These are phyloP conservation scores for Neelides sp. DNA, from an alignment of 1,140 invertebrate species.

Conservation along the genomic window DNA sequence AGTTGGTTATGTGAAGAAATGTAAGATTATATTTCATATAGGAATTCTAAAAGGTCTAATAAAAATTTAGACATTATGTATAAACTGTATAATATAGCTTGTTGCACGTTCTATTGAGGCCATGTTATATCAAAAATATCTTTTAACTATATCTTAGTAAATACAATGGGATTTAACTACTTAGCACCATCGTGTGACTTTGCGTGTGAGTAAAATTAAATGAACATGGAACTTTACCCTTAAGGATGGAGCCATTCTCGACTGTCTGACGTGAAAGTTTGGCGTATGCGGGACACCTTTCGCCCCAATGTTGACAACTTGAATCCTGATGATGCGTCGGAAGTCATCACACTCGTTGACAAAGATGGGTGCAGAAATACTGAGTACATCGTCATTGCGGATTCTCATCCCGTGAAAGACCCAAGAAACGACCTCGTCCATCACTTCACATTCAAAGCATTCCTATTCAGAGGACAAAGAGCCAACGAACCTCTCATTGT, in stretches of 20 bases:
- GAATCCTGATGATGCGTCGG: slow-evolving; percentile 28
- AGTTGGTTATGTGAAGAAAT: too few relatives aligned
- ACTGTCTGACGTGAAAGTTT: slow-evolving; percentile 29
- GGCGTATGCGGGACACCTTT: slow-evolving; percentile 27
- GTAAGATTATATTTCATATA: too few relatives aligned
- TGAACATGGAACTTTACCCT: not conserved
- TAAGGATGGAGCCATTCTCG: slow-evolving; percentile 25
- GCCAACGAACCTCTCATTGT: slow-evolving; percentile 29
- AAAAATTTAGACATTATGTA: too few relatives aligned
- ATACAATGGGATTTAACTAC: too few relatives aligned
- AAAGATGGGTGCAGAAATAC: slow-evolving; percentile 24
- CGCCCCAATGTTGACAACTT: slow-evolving; percentile 14
- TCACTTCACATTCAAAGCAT: slow-evolving; percentile 30
- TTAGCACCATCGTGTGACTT: too few relatives aligned
- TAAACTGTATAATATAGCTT: too few relatives aligned
- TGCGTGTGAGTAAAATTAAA: too few relatives aligned
- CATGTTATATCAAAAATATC: too few relatives aligned
- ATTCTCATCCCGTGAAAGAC: slow-evolving; percentile 21
- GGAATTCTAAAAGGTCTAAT: too few relatives aligned
- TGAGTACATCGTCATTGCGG: slow-evolving; percentile 27
- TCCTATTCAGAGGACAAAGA: slow-evolving; percentile 29
- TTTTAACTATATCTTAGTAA: too few relatives aligned
- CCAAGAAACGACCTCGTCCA: slow-evolving; percentile 28
- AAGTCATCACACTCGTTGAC: slow-evolving; percentile 30
- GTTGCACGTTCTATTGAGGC: too few relatives aligned